Base-by-base conservation (phyloP, 2,797 vertebrate genomes). In the Gymnodraco acuticeps region DNA sequence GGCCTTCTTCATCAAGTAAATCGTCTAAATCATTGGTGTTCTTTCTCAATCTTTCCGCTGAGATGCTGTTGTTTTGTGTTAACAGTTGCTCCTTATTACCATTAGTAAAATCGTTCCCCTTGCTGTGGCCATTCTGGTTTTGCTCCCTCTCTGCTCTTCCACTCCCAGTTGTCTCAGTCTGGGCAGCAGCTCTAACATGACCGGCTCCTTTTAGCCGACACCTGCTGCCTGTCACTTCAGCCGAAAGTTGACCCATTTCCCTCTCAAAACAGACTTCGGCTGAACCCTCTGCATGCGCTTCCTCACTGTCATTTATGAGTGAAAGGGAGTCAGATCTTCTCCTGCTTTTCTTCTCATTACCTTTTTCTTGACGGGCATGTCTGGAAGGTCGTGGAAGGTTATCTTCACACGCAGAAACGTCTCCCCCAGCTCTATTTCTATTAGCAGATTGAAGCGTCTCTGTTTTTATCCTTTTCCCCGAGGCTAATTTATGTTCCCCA, bases 141-240 rank as follows among this genome's bases (percentile, higher is more conserved):
- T 59, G 74, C 71, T 73, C 72, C 17, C 41, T 64, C 76, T 78
- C 82, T 51, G 63, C 77, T 50, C 41, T 58, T 78, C 68, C 85
- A 63, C 59, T 70, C 31, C 68, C 86, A 78, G 82, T 86, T 84
- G 81, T 72, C 83, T 73, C 75, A 13, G 77, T 15, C 45, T 68
- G 48, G 62, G 42, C 79, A 60, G 85, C 86, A 58, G 85, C 86
- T 82, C 65, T 81, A 38, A 54, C 82, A 47, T 47, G 66, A 78
- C 70, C 55, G 66, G 10, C 85, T 83, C 69, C 88, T 89, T 92
- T 90, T 88, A 89, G 90, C 87, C 16, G 85, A 83, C 91, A 92
- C 88, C 89, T 87, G 88, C 87, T 73, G 75, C 85, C 88, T 91
- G 89, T 91, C 87, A 87, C 86, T 91, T 93, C 88, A 87, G 77